Evolutionary conservation across 2,797 vertebrate genomes (phyloP).

Genomic region (Paguma larvata): DNA sequence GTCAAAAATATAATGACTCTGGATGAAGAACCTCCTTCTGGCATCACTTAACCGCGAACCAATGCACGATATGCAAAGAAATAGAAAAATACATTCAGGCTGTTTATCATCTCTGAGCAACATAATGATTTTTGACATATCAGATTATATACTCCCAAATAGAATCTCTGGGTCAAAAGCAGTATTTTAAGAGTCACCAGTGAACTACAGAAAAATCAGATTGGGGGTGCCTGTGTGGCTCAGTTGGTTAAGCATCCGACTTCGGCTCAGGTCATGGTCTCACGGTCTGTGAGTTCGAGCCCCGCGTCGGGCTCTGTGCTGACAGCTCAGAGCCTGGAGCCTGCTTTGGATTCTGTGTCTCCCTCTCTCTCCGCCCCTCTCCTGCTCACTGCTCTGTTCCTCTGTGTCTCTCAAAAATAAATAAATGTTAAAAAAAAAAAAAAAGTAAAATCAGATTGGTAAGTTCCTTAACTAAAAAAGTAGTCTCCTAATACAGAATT

Average conservation of each 20-base stretch:
- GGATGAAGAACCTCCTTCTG: not conserved
- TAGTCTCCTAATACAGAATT: not conserved
- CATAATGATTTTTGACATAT: not conserved
- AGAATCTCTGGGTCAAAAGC: not conserved
- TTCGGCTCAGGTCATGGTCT: too few relatives aligned
- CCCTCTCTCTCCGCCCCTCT: too few relatives aligned
- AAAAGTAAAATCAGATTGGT: not conserved
- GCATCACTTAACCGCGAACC: not conserved
- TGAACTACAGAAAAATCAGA: not conserved
- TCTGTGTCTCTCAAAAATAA: too few relatives aligned
- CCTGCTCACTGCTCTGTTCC: too few relatives aligned
- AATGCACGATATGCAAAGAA: slow-evolving; percentile 44
- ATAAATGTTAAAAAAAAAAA: too few relatives aligned
- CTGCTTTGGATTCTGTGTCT: too few relatives aligned
- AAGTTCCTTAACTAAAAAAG: slow-evolving; percentile 3
- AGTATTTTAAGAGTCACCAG: not conserved
- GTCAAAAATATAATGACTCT: slow-evolving; percentile 87
- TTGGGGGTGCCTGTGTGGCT: too few relatives aligned
- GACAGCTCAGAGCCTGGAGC: too few relatives aligned
- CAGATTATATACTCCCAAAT: not conserved
- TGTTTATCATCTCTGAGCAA: not conserved
- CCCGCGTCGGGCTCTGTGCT: too few relatives aligned
- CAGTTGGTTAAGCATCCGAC: too few relatives aligned
- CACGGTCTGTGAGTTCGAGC: too few relatives aligned
- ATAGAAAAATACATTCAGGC: not conserved